Percentiles rank a stretch among this genome's conserved stretches.
These are phyloP conservation scores for Scyliorhinus canicula DNA, from an alignment of 2,797 vertebrate genomes.

Conservation along the genomic window DNA sequence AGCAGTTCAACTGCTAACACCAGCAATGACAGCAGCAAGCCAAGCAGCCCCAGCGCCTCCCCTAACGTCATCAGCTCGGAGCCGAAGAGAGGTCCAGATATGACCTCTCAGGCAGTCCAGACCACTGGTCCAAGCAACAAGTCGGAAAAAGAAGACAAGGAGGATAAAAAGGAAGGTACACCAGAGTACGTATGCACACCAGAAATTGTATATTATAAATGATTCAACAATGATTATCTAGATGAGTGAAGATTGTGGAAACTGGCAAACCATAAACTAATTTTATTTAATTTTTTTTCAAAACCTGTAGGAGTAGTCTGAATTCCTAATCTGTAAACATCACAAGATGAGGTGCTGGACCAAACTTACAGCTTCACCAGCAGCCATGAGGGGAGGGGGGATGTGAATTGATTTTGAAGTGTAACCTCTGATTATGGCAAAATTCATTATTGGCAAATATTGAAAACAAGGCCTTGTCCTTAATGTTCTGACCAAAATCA, in stretches of 20 bases:
- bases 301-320: too few relatives aligned
- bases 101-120: conserved; percentile 92
- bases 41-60: conserved; percentile 77
- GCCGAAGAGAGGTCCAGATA: conserved; percentile 82
- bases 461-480: not conserved
- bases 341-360: not conserved
- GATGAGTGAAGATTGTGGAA: not conserved
- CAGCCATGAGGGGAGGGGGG: not conserved
- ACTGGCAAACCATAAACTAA: not conserved
- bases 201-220: not conserved
- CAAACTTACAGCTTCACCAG: not conserved
- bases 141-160: conserved; percentile 81
- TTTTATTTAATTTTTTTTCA: not conserved
- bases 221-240: not conserved
- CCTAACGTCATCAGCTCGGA: conserved; percentile 62
- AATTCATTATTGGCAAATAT: not conserved
- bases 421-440: not conserved
- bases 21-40: conserved; percentile 69
- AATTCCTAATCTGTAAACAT: not conserved
- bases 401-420: not conserved
- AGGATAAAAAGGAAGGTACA: conserved; percentile 84
- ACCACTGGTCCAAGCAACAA: conserved; percentile 78
- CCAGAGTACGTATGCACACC: conserved; percentile 76
- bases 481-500: not conserved
- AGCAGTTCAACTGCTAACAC: conserved; percentile 57